phyloP scores from a whole-genome alignment of 1,140 invertebrate genomes.

The Rhynchophorus ferrugineus region DNA sequence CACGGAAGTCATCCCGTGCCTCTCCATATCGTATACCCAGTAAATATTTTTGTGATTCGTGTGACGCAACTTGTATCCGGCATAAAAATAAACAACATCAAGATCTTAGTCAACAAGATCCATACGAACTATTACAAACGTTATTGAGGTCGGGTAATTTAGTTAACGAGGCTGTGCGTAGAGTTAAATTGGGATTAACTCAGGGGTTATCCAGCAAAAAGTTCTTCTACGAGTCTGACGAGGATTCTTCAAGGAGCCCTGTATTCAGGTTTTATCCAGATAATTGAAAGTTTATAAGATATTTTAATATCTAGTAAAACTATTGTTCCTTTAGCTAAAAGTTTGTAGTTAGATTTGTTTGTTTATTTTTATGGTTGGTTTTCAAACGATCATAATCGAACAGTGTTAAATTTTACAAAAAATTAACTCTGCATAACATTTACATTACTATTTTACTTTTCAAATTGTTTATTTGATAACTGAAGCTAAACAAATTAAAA shows the following conservation, averaged over 20 bases:
- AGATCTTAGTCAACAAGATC: slow-evolving; percentile 46
- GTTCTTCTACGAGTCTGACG: slow-evolving; percentile 47
- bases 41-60: slow-evolving; percentile 40
- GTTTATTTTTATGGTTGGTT: background rate
- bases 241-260: slow-evolving; percentile 38
- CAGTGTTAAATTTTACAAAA: no score
- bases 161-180: slow-evolving; percentile 64
- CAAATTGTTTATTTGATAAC: background rate
- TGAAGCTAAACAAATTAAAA: background rate
- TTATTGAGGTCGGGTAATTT: slow-evolving; percentile 55
- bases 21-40: slow-evolving; percentile 53
- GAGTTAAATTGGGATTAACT: slow-evolving; percentile 49
- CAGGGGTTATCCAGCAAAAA: slow-evolving; percentile 43
- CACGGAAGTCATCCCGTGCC: slow-evolving; percentile 44
- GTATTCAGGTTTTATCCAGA: slow-evolving; percentile 27
- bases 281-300: background rate
- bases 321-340: slow-evolving; percentile 13
- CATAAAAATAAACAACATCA: slow-evolving; percentile 33
- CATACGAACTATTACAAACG: slow-evolving; percentile 59
- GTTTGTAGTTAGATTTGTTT: background rate
- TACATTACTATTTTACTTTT: background rate
- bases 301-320: slow-evolving; percentile 13
- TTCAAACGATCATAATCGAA: no score
- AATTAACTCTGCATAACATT: no score
- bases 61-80: slow-evolving; percentile 40